Conservation (phyloP, 1,140 invertebrate species). For the Leptinotarsa texana region DNA sequence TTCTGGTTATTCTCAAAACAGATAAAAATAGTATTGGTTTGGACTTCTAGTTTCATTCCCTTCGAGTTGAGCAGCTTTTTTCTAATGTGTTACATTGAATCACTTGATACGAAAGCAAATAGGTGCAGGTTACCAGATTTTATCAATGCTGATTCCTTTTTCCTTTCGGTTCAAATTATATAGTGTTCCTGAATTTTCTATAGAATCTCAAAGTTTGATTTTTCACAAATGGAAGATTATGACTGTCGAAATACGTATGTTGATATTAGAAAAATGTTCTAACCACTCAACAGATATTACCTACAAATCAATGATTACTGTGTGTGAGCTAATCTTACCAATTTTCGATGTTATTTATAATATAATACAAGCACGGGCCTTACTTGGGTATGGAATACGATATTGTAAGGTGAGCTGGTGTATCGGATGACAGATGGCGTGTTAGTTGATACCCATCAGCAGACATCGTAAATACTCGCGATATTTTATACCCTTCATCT, state of each 20-base stretch:
- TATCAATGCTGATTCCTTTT: too few relatives aligned
- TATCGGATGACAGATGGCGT: slow-evolving; percentile 52
- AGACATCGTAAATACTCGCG: slow-evolving; percentile 51
- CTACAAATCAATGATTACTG: not conserved
- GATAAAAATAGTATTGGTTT: too few relatives aligned
- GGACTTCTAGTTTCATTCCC: too few relatives aligned
- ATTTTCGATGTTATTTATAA: slow-evolving; percentile 27
- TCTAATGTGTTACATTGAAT: too few relatives aligned
- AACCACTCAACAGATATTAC: slow-evolving; percentile 1
- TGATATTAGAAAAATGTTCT: not conserved
- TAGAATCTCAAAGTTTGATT: too few relatives aligned
- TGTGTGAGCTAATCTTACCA: slow-evolving; percentile 24
- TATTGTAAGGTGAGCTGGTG: slow-evolving; percentile 45
- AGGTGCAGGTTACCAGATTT: too few relatives aligned
- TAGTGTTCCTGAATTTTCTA: too few relatives aligned
- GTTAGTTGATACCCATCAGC: slow-evolving; percentile 51
- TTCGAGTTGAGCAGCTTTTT: too few relatives aligned
- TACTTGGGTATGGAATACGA: slow-evolving; percentile 49
- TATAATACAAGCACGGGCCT: slow-evolving; percentile 41
- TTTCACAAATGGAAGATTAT: too few relatives aligned
- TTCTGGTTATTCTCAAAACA: too few relatives aligned
- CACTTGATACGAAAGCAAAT: too few relatives aligned
- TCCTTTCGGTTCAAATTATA: too few relatives aligned
- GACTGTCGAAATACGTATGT: not conserved
- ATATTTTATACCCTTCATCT: slow-evolving; percentile 52